Base-by-base conservation (phyloP, 2,797 vertebrate genomes). In the Danio aesculapii region DNA sequence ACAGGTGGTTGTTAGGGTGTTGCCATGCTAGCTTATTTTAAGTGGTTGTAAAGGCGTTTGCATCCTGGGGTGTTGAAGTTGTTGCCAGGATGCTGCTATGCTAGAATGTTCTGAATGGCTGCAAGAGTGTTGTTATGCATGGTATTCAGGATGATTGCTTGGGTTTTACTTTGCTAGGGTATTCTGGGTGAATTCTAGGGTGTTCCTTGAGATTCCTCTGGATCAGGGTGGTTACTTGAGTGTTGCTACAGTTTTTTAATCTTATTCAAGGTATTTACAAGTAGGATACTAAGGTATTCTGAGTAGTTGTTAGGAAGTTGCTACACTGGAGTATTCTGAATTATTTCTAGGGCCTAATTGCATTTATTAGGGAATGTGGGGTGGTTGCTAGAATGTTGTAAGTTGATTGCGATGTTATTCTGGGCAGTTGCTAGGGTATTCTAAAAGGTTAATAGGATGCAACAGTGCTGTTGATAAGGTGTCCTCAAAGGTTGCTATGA, bases 101-200 rank as follows among this genome's bases (percentile, higher is more conserved):
- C n/a, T n/a, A n/a, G n/a, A 7, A 57, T 57, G 8, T n/a, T 7
- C 17, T n/a, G 16, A n/a, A 4, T 52, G 53, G 53, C 17, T 57
- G 53, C 53, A n/a, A 57, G 9, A n/a, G 17, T 57, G 55, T 57
- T 53, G n/a, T n/a, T n/a, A n/a, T n/a, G n/a, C n/a, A n/a, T n/a
- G n/a, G n/a, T 53, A 16, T 53, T n/a, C 6, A 16, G n/a, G 52
- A 7, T 2, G 0, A n/a, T 17, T 55, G 57, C 57, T 13, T n/a
- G 6, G 19, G 12, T 21, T 17, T 41, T 43, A 1, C 6, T 39
- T 14, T 46, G 62, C 82, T 81, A 53, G 30, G 16, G 57, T 72
- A 79, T 76, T 85, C 71, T 39, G 69, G 67, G 3, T 46, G 43
- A 43, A 17, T 44, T 6, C 41, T 66, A 66, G 43, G 43, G 6